Conservation (phyloP, 2,797 vertebrate species). For the Scleropages formosus region DNA sequence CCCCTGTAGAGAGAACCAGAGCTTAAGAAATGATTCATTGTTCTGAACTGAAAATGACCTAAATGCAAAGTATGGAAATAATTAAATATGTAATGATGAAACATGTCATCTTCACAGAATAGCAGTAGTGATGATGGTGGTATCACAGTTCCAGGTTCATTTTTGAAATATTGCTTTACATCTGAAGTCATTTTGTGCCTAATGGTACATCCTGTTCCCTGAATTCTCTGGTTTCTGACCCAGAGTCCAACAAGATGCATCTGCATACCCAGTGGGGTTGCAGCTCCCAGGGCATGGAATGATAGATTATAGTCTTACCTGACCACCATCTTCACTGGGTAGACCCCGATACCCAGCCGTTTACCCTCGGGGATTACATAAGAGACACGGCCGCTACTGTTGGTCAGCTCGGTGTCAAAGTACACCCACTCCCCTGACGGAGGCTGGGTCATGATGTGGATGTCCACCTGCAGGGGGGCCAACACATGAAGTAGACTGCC, state of each 20-base stretch:
- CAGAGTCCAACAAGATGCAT: too few relatives aligned
- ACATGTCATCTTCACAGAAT: neutral
- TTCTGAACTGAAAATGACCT: neutral
- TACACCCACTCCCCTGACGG: conserved; percentile 94
- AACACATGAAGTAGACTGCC: neutral
- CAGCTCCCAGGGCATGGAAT: neutral
- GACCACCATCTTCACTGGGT: conserved; percentile 97
- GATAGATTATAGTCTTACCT: conserved; percentile 68
- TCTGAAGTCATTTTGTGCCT: too few relatives aligned
- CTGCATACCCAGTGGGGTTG: neutral
- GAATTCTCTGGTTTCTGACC: too few relatives aligned
- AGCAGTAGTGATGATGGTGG: neutral
- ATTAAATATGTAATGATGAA: too few relatives aligned
- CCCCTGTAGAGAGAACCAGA: conserved; percentile 68
- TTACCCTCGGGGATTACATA: conserved; percentile 84
- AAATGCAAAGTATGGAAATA: too few relatives aligned
- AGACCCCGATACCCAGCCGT: conserved; percentile 90
- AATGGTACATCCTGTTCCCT: too few relatives aligned
- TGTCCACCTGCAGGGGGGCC: conserved; percentile 77
- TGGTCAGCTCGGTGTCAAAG: conserved; percentile 91
- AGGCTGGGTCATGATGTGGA: conserved; percentile 96
- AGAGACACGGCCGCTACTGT: conserved; percentile 89
- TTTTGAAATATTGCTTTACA: neutral
- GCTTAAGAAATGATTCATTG: too few relatives aligned
- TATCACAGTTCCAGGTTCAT: neutral